Percentiles rank a stretch among this genome's conserved stretches.
phyloP scores from a whole-genome alignment of 2,888 invertebrate genomes.

The Unio delphinus region DNA sequence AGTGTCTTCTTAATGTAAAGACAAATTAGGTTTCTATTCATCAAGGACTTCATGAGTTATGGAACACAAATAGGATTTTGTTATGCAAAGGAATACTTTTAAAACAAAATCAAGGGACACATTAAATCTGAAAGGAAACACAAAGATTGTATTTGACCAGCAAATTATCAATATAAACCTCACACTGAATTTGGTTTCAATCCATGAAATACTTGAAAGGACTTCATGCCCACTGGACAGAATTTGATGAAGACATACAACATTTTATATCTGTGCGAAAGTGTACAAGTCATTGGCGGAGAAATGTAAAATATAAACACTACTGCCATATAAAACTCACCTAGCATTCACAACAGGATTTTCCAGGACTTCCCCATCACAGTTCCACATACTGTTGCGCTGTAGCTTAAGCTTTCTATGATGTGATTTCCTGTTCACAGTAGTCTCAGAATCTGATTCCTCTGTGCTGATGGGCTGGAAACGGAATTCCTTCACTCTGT shows the following conservation, averaged over 20 bases:
- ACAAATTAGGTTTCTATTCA: too few species aligned
- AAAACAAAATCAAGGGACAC: too few species aligned
- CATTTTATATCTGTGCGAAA: background rate
- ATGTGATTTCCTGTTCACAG: constrained; percentile 15
- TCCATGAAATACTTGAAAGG: too few species aligned
- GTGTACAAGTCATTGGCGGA: constrained; percentile 10
- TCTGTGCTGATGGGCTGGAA: constrained; percentile 75
- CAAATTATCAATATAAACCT: too few species aligned
- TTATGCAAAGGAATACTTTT: too few species aligned
- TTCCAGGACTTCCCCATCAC: constrained; percentile 84
- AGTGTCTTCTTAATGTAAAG: too few species aligned
- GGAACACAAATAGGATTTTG: too few species aligned
- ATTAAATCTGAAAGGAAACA: too few species aligned
- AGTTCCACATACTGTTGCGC: constrained; percentile 82
- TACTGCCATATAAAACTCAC: constrained; percentile 35
- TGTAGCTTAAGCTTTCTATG: constrained; percentile 12
- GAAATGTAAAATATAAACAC: background rate
- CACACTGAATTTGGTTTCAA: too few species aligned
- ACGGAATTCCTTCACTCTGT: constrained; percentile 81
- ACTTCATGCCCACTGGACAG: background rate
- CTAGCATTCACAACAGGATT: constrained; percentile 78
- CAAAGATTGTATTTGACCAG: too few species aligned
- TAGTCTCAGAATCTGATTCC: constrained; percentile 31
- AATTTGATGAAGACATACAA: background rate
- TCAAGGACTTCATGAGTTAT: too few species aligned